Evolutionary conservation across 2,888 invertebrate species (phyloP).

Genomic region (Chloromyia formosa): DNA sequence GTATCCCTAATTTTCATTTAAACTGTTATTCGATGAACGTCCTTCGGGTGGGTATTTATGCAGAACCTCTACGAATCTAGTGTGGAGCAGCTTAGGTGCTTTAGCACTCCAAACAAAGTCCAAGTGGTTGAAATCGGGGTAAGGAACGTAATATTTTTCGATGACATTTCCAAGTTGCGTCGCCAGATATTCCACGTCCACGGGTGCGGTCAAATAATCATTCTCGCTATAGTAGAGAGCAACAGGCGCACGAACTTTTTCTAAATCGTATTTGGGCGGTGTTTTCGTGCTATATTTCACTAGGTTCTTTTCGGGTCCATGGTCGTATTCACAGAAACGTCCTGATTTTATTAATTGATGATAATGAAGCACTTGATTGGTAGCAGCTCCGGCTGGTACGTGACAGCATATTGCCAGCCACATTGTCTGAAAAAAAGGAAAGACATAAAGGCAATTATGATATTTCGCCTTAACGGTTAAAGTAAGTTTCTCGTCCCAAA

Average conservation of each 20-base stretch:
- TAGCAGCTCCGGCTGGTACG: conserved; percentile 75
- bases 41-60: conserved; percentile 50
- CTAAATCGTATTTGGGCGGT: conserved; percentile 71
- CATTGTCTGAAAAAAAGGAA: conserved; percentile 67
- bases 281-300: conserved; percentile 65
- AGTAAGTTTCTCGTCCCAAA: no score
- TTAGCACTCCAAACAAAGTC: conserved; percentile 76
- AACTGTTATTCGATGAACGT: no score
- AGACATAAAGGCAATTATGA: background rate
- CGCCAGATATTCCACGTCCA: conserved; percentile 65
- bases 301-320: conserved; percentile 67
- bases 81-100: conserved; percentile 68
- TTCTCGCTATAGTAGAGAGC: conserved; percentile 72
- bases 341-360: conserved; percentile 70
- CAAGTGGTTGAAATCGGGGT: conserved; percentile 71
- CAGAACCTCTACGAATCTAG: conserved; percentile 68
- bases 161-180: conserved; percentile 58
- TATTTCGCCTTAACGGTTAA: no score
- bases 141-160: conserved; percentile 65
- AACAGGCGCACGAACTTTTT: conserved; percentile 69
- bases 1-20: no score
- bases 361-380: conserved; percentile 77
- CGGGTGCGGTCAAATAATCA: conserved; percentile 72
- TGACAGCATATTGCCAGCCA: conserved; percentile 75
- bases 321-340: conserved; percentile 69